These are phyloP conservation scores for Matsumyia berberina DNA, from an alignment of 2,888 invertebrate genomes.

Conservation along the genomic window DNA sequence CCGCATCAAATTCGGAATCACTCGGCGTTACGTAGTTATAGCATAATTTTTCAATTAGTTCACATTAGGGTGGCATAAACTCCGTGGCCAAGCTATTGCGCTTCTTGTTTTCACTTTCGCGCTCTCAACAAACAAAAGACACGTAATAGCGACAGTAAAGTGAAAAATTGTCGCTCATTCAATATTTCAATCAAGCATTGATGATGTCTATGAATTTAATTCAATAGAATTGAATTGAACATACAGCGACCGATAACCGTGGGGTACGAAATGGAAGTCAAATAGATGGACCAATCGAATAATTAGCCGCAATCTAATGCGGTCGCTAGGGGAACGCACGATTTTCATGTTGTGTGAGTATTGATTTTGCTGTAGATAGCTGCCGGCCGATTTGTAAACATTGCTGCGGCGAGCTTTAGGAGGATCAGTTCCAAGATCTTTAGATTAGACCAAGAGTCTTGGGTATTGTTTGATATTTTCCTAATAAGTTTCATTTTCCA, in stretches of 20 bases:
- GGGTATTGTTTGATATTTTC: constrained; percentile 21
- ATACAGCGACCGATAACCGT: constrained; percentile 13
- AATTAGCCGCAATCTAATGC: constrained; percentile 14
- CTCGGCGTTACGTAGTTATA: constrained; percentile 20
- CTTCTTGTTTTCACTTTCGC: constrained; percentile 63
- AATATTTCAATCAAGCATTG: constrained; percentile 52
- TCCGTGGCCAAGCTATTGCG: constrained; percentile 21
- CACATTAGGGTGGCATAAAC: constrained; percentile 40
- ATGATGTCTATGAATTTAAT: constrained; percentile 62
- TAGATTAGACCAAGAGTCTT: constrained; percentile 35
- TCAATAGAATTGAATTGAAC: constrained; percentile 65
- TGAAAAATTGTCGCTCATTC: constrained; percentile 61
- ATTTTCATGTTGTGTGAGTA: background rate
- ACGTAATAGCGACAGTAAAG: constrained; percentile 46
- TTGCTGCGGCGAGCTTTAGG: constrained; percentile 12
- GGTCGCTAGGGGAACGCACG: background rate
- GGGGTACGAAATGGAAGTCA: constrained; percentile 17
- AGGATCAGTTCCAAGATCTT: constrained; percentile 42
- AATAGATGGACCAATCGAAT: constrained; percentile 21
- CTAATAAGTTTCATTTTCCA: constrained; percentile 22
- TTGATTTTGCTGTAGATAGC: constrained; percentile 36
- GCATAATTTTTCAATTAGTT: constrained; percentile 48
- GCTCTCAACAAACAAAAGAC: constrained; percentile 11
- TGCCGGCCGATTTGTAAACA: constrained; percentile 57
- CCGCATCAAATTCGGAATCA: constrained; percentile 18